Percentiles rank a stretch among this genome's conserved stretches.
These are phyloP conservation scores for Poeciliopsis prolifica DNA, from an alignment of 2,113 vertebrate genomes.

Conservation along the genomic window DNA sequence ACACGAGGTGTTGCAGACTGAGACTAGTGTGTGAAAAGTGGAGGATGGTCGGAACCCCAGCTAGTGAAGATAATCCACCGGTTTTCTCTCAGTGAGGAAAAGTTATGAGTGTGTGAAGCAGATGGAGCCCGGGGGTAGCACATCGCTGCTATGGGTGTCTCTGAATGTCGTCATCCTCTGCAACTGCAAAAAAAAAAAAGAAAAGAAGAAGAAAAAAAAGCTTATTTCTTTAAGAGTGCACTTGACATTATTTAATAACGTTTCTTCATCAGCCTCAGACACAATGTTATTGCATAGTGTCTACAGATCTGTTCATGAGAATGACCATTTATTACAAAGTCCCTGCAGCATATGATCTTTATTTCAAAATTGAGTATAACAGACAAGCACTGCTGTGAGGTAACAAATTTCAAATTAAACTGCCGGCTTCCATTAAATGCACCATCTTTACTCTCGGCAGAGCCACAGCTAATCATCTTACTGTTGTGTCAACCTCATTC, in stretches of 20 bases:
- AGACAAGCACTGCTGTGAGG: neutral
- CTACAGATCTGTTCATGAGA: neutral
- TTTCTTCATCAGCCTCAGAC: neutral
- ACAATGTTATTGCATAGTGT: conserved; percentile 1
- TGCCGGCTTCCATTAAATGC: neutral
- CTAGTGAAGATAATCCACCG: conserved; percentile 37
- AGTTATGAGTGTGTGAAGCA: conserved; percentile 52
- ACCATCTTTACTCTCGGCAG: neutral
- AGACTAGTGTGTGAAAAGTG: neutral
- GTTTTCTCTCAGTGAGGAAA: conserved; percentile 31
- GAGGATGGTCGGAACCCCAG: neutral
- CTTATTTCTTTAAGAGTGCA: neutral
- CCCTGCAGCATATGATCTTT: conserved; percentile 1
- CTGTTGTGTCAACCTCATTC: neutral
- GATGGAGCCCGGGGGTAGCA: conserved; percentile 24
- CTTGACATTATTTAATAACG: conserved; percentile 2
- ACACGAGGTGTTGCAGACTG: conserved; percentile 19
- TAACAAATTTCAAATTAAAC: conserved; percentile 11
- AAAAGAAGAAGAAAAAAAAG: neutral
- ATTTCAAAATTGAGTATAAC: neutral
- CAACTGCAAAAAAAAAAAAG: conserved; percentile 24
- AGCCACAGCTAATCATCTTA: neutral
- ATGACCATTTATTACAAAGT: conserved; percentile 4
- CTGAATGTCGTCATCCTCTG: conserved; percentile 60
- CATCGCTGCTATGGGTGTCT: conserved; percentile 55